These are phyloP conservation scores for Typhlichthys subterraneus DNA, from an alignment of 2,797 vertebrate species.

Conservation along the genomic window DNA sequence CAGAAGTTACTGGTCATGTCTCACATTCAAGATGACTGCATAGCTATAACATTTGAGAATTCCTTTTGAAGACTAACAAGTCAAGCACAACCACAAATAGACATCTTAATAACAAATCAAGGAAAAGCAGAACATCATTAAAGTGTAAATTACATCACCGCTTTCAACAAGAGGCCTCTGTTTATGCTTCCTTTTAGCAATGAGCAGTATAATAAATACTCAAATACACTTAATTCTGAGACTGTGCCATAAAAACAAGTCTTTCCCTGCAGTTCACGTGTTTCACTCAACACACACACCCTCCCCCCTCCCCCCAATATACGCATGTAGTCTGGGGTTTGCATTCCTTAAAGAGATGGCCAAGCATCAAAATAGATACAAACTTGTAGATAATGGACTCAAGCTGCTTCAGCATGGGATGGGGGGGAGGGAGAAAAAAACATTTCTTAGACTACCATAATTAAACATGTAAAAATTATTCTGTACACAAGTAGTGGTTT, in stretches of 20 bases:
- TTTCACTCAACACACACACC: not conserved
- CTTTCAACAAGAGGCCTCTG: not conserved
- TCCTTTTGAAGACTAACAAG: constrained; percentile 51
- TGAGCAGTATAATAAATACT: constrained; percentile 5
- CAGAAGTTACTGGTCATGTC: constrained; percentile 40
- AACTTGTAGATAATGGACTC: constrained; percentile 9
- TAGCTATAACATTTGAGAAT: constrained; percentile 69
- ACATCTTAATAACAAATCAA: constrained; percentile 27
- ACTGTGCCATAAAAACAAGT: constrained; percentile 14
- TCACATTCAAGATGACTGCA: constrained; percentile 81
- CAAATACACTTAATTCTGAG: constrained; percentile 11
- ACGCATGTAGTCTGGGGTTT: constrained; percentile 8
- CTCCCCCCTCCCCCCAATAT: not conserved
- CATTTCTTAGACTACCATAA: constrained; percentile 32
- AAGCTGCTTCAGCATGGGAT: constrained; percentile 17
- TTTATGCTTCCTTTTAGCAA: constrained; percentile 6
- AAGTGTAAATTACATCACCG: constrained; percentile 12
- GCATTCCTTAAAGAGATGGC: not conserved
- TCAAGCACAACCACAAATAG: constrained; percentile 31
- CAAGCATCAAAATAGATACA: constrained; percentile 25
- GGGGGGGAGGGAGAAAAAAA: not conserved
- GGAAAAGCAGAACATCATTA: constrained; percentile 11
- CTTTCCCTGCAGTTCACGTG: constrained; percentile 43
- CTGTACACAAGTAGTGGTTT: constrained; percentile 58
- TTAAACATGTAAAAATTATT: not conserved